Conservation (phyloP, 2,113 vertebrate species). For the Cheilinus undulatus region DNA sequence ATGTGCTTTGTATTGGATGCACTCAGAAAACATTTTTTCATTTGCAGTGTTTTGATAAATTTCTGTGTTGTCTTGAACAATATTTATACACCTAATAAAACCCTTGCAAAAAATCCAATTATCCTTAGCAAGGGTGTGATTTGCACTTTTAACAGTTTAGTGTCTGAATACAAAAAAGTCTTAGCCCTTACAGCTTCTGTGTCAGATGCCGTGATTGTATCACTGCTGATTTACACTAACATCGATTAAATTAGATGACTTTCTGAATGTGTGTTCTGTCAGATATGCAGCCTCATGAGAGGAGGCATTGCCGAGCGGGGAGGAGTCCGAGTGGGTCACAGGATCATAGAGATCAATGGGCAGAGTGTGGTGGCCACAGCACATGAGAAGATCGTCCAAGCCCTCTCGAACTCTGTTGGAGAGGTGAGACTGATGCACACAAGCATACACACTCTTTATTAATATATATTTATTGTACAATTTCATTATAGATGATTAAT, state of each 20-base stretch:
- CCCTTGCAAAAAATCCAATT: background rate
- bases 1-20: background rate
- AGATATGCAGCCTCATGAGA: constrained; percentile 99
- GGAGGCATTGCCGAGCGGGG: constrained; percentile 98
- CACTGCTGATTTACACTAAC: background rate
- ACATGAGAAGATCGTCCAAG: constrained; percentile 99
- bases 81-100: constrained; percentile 3
- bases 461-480: too few species aligned
- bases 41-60: constrained; percentile 19
- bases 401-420: constrained; percentile 96
- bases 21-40: background rate
- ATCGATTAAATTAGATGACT: background rate
- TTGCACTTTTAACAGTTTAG: constrained; percentile 1
- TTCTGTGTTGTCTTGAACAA: background rate
- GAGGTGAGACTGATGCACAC: constrained; percentile 86
- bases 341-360: constrained; percentile 98
- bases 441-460: too few species aligned
- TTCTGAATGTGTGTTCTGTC: constrained; percentile 12
- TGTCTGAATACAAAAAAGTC: background rate
- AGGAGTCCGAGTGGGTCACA: constrained; percentile 94
- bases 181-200: background rate
- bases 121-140: background rate
- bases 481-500: too few species aligned
- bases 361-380: constrained; percentile 98
- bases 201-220: background rate